Percentiles rank a stretch among this genome's conserved stretches.
Conservation (phyloP, 2,113 vertebrate species). For the Mustela nigripes region DNA sequence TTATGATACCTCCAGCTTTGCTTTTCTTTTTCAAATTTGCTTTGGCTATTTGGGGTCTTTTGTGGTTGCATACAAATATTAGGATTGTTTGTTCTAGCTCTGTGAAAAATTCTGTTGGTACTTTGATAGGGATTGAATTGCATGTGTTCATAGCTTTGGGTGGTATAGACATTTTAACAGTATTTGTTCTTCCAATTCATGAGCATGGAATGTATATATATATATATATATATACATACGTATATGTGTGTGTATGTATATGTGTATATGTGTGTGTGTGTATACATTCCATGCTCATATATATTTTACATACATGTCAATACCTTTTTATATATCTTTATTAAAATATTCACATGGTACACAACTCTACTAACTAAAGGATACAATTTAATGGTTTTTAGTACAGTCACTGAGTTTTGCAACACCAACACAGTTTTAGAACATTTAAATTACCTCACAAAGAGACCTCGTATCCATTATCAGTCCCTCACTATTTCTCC, state of each 20-base stretch:
- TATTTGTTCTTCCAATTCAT: neutral
- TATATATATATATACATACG: neutral
- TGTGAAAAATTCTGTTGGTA: neutral
- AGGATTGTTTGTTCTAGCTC: neutral
- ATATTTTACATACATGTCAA: neutral
- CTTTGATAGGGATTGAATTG: neutral
- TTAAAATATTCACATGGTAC: neutral
- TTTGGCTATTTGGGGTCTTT: neutral
- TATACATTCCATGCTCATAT: neutral
- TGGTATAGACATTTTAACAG: neutral
- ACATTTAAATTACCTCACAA: neutral
- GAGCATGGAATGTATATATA: neutral
- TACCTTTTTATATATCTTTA: neutral
- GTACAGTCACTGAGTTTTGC: neutral
- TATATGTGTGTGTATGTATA: accelerated
- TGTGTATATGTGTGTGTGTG: too few relatives aligned
- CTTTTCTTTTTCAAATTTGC: neutral
- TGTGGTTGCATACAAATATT: neutral
- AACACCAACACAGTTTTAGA: neutral
- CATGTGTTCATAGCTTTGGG: neutral
- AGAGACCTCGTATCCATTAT: neutral
- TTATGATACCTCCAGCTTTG: neutral
- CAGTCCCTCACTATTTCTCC: neutral
- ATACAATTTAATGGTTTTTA: neutral
- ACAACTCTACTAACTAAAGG: neutral